These are phyloP conservation scores for Calyptomena viridis DNA, from an alignment of 2,113 vertebrate genomes.

Conservation along the genomic window DNA sequence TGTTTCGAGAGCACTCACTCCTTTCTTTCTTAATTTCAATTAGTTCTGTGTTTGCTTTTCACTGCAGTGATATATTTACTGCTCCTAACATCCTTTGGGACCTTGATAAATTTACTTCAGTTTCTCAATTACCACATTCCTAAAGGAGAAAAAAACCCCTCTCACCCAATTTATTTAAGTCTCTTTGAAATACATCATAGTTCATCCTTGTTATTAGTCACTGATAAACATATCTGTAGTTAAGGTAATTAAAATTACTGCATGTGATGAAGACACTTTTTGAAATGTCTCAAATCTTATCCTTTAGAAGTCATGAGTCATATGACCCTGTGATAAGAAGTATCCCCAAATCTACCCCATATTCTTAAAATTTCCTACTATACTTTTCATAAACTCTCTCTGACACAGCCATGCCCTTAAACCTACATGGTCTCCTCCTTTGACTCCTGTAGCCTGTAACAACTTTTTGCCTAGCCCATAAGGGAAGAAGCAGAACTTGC, in stretches of 20 bases:
- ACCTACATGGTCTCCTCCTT: neutral
- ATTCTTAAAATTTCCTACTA: neutral
- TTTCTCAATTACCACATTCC: slow-evolving; percentile 2
- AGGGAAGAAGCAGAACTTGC: neutral
- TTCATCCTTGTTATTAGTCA: neutral
- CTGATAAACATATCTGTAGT: neutral
- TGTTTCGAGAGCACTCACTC: neutral
- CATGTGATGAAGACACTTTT: neutral
- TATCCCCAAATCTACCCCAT: neutral
- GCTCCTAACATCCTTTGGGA: neutral
- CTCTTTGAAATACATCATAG: slow-evolving; percentile 25
- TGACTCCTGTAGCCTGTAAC: neutral
- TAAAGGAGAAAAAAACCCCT: neutral
- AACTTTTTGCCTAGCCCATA: neutral
- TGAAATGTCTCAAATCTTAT: slow-evolving; percentile 3
- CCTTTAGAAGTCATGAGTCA: neutral
- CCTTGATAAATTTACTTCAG: slow-evolving; percentile 3
- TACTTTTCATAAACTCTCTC: neutral
- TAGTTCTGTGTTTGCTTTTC: neutral
- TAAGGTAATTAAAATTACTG: slow-evolving; percentile 39
- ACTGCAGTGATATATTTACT: neutral
- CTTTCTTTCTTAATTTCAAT: neutral
- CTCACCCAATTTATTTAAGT: neutral
- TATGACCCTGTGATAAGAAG: neutral
- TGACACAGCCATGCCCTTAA: neutral